Conservation (phyloP, 2,113 vertebrate genomes). For the Anthoscopus minutus region DNA sequence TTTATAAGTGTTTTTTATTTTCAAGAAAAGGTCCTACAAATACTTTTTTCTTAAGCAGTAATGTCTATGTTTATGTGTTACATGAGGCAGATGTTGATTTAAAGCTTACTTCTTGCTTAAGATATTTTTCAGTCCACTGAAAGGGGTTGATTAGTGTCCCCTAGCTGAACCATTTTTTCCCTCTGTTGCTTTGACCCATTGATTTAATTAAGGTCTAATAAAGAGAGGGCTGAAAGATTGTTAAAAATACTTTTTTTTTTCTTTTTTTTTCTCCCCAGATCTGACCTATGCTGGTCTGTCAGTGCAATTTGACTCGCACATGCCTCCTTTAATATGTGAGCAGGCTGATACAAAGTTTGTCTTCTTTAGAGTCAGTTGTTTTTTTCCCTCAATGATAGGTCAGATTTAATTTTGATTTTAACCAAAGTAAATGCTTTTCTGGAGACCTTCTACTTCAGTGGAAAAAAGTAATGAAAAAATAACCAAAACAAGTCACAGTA, state of each 20-base stretch:
- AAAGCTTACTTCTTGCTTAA: not conserved
- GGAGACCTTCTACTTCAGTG: not conserved
- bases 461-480: conserved; percentile 31
- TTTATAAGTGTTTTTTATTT: not conserved
- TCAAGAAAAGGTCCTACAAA: not conserved
- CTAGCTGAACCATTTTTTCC: conserved; percentile 21
- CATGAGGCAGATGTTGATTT: not conserved
- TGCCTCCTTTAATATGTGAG: not conserved
- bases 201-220: conserved; percentile 57
- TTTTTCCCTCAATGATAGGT: not conserved
- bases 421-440: conserved; percentile 19
- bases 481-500: conserved; percentile 9
- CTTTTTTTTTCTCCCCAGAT: not conserved
- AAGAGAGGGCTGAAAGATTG: conserved; percentile 50
- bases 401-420: conserved; percentile 32
- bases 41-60: not conserved
- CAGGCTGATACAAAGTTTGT: not conserved
- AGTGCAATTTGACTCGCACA: not conserved
- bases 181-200: conserved; percentile 37
- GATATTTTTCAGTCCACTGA: not conserved
- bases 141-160: conserved; percentile 7
- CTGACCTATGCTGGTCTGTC: conserved; percentile 16
- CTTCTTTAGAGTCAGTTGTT: not conserved
- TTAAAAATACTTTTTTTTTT: not conserved
- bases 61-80: not conserved